Conservation (phyloP, 2,113 vertebrate species). For the Vireo altiloquus region DNA sequence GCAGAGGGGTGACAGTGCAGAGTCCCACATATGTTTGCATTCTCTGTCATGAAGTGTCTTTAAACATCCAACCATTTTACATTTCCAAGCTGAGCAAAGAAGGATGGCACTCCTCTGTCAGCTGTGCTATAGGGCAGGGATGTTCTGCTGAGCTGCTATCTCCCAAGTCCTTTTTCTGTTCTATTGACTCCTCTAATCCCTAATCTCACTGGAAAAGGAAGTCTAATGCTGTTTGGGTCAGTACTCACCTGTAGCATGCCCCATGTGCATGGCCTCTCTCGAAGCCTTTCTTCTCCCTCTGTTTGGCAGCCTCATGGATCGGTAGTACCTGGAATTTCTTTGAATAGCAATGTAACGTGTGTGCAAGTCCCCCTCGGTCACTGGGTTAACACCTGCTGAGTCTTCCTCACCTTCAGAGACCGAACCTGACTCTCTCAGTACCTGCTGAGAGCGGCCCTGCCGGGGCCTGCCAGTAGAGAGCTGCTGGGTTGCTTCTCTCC, state of each 20-base stretch:
- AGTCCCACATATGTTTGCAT: background rate
- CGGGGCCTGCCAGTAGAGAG: background rate
- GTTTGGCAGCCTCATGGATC: conserved; percentile 47
- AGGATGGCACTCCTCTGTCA: background rate
- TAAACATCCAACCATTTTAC: background rate
- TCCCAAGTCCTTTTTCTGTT: background rate
- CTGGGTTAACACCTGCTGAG: background rate
- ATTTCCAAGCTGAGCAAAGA: background rate
- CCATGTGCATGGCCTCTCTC: background rate
- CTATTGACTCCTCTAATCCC: background rate
- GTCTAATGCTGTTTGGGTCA: background rate
- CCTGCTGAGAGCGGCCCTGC: background rate
- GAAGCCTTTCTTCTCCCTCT: conserved; percentile 3
- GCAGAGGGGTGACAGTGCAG: background rate
- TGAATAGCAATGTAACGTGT: conserved; percentile 28
- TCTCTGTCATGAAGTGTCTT: background rate
- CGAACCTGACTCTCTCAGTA: background rate
- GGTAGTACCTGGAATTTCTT: conserved; percentile 76
- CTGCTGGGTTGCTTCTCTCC: background rate
- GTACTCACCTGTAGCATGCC: conserved; percentile 66
- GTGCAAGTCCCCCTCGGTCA: background rate
- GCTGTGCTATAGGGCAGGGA: background rate
- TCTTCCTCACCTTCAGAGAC: conserved; percentile 38
- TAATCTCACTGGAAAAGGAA: background rate
- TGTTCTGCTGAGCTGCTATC: background rate